Evolutionary conservation across 2,113 vertebrate species (phyloP), one percentile per base, ranked within the genome.

Genomic region (Fulmarus glacialis): DNA sequence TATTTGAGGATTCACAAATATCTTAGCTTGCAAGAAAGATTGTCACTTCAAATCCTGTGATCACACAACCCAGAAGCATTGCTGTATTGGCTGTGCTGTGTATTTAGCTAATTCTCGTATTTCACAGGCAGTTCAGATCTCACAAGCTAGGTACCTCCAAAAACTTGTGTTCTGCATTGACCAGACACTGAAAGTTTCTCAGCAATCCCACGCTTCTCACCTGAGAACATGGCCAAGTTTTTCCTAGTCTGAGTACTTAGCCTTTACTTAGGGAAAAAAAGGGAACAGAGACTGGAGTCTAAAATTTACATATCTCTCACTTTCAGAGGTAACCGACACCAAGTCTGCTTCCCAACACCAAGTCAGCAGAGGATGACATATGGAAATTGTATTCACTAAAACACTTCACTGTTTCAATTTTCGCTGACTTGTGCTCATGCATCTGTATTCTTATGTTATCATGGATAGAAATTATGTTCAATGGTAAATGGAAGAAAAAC

Each of bases 251-350:
- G 13, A 60, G 8, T 34, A 68, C 15, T 67, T 75, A 34, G 26
- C 15, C 3, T 78, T 88, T 74, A 38, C 22, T 67, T 55, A 45
- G 6, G 26, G 5, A 50, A 52, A 75, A 60, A 38, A 63, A 2
- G 3, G 30, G 4, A 56, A 40, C 3, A 34, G 34, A 47, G 21
- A 47, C 26, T 20, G 18, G 53, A 62, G 47, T 81, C 34, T 84
- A 40, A 43, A 83, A 47, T 52, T 9, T 91, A 13, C 0, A 0
- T 55, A 8, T 24, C 5, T 59, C 43, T 81, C 14, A 26, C 68
- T 91, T 89, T 84, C 68, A 74, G 77, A 81, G 42, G 30, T 84
- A 89, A n/a, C 12, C 0, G 1, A 55, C 38, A 56, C 5, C 20
- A 64, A 34, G 4, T 60, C 40, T 86, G 18, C 34, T 86, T 95